Conservation (phyloP, 2,113 vertebrate genomes). For the Chiloscyllium plagiosum region DNA sequence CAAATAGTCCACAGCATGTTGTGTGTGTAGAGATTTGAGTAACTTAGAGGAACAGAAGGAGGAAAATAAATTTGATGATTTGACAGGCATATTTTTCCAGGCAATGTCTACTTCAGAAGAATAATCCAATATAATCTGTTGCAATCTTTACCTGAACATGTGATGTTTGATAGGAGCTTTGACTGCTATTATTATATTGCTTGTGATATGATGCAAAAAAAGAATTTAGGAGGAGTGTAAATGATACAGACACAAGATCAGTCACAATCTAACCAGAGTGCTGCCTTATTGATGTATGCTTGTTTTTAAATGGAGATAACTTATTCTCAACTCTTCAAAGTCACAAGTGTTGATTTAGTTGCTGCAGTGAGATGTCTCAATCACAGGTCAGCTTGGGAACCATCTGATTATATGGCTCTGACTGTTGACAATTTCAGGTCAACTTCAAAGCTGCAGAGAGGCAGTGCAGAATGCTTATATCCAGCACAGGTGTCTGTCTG, state of each 20-base stretch:
- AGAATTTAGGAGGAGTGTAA: background rate
- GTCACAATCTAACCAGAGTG: background rate
- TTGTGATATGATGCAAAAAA: background rate
- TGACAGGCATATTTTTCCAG: background rate
- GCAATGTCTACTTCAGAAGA: background rate
- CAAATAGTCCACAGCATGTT: background rate
- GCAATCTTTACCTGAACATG: background rate
- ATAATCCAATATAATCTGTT: background rate
- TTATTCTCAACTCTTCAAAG: background rate
- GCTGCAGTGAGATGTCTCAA: background rate
- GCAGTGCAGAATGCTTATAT: background rate
- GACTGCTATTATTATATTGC: background rate
- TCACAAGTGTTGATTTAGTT: background rate
- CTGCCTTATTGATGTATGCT: background rate
- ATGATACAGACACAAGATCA: background rate
- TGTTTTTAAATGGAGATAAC: background rate
- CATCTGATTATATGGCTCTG: background rate
- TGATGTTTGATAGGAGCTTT: background rate
- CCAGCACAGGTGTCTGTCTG: background rate
- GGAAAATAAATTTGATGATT: background rate
- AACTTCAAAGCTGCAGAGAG: background rate
- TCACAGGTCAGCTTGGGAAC: background rate
- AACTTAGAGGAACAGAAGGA: background rate
- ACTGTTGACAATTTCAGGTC: background rate
- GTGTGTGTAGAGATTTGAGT: no score